phyloP scores from a whole-genome alignment of 2,797 vertebrate species.

The Uromys caudimaculatus region DNA sequence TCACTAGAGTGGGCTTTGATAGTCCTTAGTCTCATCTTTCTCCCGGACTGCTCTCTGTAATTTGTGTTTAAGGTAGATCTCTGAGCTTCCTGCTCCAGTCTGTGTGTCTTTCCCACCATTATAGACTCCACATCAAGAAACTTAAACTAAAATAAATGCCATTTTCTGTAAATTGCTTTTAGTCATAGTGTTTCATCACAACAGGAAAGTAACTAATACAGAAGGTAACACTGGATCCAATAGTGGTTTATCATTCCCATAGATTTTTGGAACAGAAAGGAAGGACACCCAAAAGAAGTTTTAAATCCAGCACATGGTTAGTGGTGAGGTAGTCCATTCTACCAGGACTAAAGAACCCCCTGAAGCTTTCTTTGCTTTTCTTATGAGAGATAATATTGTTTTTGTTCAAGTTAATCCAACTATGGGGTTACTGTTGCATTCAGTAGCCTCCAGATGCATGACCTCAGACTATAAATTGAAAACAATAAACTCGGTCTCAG shows the following conservation, averaged over 20 bases:
- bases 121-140: neutral
- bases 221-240: neutral
- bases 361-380: neutral
- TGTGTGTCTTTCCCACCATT: neutral
- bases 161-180: neutral
- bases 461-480: neutral
- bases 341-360: neutral
- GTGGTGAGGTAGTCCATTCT: neutral
- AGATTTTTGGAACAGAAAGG: conserved; percentile 30
- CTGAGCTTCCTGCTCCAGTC: neutral
- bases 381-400: neutral
- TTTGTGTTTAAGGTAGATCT: neutral
- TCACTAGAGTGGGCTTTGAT: neutral
- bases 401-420: conserved; percentile 32
- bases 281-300: neutral
- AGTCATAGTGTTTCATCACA: neutral
- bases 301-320: neutral
- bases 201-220: neutral
- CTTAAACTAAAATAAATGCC: neutral
- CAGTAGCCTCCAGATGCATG: neutral
- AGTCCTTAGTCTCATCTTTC: neutral
- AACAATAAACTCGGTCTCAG: conserved; percentile 7
- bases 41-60: neutral
- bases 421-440: neutral
- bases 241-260: neutral